Base-by-base conservation (phyloP, 1,140 invertebrate species). In the Berghia stephanieae region DNA sequence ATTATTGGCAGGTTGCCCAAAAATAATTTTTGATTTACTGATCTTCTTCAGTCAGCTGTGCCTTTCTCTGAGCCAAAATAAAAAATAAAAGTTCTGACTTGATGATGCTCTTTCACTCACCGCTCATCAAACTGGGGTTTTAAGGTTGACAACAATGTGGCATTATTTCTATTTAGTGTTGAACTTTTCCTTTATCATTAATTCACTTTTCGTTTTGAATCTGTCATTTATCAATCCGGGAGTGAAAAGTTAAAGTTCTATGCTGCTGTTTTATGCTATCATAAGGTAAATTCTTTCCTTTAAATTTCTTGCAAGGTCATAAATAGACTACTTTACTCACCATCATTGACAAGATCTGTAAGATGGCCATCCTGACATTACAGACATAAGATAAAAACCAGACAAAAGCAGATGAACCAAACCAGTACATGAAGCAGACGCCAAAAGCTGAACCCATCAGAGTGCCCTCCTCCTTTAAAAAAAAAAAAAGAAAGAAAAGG, bases 381-480 rank as follows among this genome's bases (percentile, higher is more conserved):
- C 87, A 89, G 0, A 90, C 80, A 77, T 89, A 90, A 0, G 85
- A 82, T 16, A 90, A 72, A 8, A 88, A 81, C 85, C 85, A 90
- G 0, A 88, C 69, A 13, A 90, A 75, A 42, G 79, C 79, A 42
- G 88, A 86, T 0, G 83, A 81, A 3, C 90, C 89, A 31, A 90
- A 77, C 90, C 90, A 90, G 79, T 90, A 90, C 2, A 84, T 85
- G 82, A 90, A 90, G 81, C 89, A 89, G 6, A 89, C 84, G 40
- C 85, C 87, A 84, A 90, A 89, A 4, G 89, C 88, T 69, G 89
- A 88, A 4, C 90, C 90, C 85, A 90, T 90, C 73, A 90, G 79
- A 57, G 90, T 90, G 6, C 90, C 90, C 80, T 90, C 90, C 79
- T 89, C 83, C 89, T 90, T 83, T n/a, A 80, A 83, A 34, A 18